These are phyloP conservation scores for Papilio glaucus DNA, from an alignment of 1,140 invertebrate genomes.

Conservation along the genomic window DNA sequence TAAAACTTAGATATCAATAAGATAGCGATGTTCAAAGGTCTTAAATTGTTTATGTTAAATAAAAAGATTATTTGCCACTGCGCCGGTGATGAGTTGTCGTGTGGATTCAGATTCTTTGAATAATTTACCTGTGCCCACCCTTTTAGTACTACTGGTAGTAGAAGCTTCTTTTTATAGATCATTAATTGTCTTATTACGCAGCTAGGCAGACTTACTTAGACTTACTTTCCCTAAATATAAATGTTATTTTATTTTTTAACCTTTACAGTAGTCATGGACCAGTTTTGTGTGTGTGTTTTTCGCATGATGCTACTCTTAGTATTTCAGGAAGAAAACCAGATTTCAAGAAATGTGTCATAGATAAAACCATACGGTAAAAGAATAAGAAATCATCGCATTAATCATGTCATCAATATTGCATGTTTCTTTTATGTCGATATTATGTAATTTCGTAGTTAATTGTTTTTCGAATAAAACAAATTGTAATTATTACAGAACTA, in stretches of 20 bases:
- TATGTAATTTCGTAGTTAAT: not conserved
- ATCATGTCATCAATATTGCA: constrained; percentile 31
- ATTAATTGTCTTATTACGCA: too few species aligned
- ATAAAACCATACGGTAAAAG: constrained; percentile 29
- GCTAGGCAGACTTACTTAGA: constrained; percentile 1
- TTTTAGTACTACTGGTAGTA: too few species aligned
- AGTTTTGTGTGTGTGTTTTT: constrained; percentile 20
- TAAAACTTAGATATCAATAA: too few species aligned
- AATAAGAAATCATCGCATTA: not conserved
- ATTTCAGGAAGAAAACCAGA: constrained; percentile 31
- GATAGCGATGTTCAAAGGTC: too few species aligned
- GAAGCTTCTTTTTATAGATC: too few species aligned
- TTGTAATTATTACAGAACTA: not conserved
- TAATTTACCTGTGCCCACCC: too few species aligned
- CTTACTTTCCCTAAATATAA: not conserved
- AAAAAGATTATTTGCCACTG: too few species aligned
- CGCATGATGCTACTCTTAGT: constrained; percentile 35
- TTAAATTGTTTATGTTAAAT: too few species aligned
- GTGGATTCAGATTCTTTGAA: too few species aligned
- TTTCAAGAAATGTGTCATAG: constrained; percentile 23
- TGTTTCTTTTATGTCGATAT: too few species aligned
- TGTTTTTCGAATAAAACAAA: not conserved
- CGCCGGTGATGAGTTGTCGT: too few species aligned
- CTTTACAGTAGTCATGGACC: not conserved
- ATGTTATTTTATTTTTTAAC: not conserved